Base-by-base conservation (phyloP, 2,113 vertebrate species). In the Caranx ignobilis region DNA sequence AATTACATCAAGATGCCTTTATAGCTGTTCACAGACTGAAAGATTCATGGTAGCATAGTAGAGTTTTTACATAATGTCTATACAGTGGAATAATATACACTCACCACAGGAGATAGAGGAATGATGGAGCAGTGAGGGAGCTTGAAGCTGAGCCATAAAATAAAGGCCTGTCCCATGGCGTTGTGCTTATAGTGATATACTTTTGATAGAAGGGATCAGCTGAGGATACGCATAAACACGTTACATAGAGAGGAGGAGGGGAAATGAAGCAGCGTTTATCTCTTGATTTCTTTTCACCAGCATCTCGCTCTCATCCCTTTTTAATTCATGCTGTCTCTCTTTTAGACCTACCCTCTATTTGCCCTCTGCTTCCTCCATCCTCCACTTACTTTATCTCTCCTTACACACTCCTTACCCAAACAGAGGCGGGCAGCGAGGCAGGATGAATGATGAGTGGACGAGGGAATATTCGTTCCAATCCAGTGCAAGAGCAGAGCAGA, bases 391-490 rank as follows among this genome's bases (percentile, higher is more conserved):
- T 75, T 54, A 37, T 78, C 68, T 67, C 32, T 83, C 70, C 43
- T 79, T 59, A 79, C 64, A 55, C 66, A 71, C 62, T 47, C 48
- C 13, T 34, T 43, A 66, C 71, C 6, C 78, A 84, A 79, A 71
- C 81, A 16, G 13, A 75, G 73, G 60, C 52, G 0, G 52, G 50
- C 66, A 64, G 64, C 64, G 56, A 50, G 35, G 68, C 75, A 52
- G 79, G 45, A 54, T 76, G 82, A 83, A 85, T 79, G 75, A 78
- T 72, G 84, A 88, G 79, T 52, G 70, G 77, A 86, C 6, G 6
- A 59, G 81, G 77, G 79, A 85, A 79, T 87, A 74, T 84, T 71
- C 9, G 71, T 66, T 69, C 41, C 41, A 16, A 59, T 62, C 55
- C 57, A 47, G 26, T 1, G 26, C 26, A 26, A 26, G n/a, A 41